Conservation (phyloP, 2,113 vertebrate species). For the Tupaia chinensis region DNA sequence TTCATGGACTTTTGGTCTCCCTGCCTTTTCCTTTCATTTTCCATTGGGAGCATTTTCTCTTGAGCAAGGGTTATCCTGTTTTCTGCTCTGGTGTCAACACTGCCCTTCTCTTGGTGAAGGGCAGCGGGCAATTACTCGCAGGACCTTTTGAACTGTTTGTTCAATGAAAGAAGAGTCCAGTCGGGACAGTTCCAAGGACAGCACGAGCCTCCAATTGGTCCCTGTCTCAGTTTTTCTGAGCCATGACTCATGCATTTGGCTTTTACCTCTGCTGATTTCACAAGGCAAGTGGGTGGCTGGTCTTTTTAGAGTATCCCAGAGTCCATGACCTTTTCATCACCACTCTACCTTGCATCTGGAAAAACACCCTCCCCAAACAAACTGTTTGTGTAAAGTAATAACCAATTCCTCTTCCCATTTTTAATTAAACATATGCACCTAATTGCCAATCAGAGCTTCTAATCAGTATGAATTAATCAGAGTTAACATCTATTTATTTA, state of each 20-base stretch:
- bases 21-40: not conserved
- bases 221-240: not conserved
- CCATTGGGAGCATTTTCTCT: not conserved
- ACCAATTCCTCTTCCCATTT: constrained; percentile 15
- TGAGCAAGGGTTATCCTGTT: not conserved
- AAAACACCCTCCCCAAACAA: not conserved
- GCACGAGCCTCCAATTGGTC: not conserved
- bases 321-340: constrained; percentile 8
- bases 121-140: not conserved
- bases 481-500: constrained; percentile 61
- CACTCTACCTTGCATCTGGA: not conserved
- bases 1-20: not conserved
- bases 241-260: not conserved
- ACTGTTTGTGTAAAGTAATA: constrained; percentile 40
- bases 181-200: not conserved
- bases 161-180: constrained; percentile 30
- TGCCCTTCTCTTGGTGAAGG: constrained; percentile 59
- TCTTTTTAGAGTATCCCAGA: not conserved
- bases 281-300: not conserved
- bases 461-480: constrained; percentile 68
- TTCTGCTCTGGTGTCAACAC: not conserved
- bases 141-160: not conserved
- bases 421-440: constrained; percentile 48
- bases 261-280: constrained; percentile 18
- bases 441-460: constrained; percentile 62